A percentile compares a stretch with the other conserved stretches of the same genome.
phyloP scores from a whole-genome alignment of 2,797 vertebrate species.

The Parauchenoglanis punctatus region DNA sequence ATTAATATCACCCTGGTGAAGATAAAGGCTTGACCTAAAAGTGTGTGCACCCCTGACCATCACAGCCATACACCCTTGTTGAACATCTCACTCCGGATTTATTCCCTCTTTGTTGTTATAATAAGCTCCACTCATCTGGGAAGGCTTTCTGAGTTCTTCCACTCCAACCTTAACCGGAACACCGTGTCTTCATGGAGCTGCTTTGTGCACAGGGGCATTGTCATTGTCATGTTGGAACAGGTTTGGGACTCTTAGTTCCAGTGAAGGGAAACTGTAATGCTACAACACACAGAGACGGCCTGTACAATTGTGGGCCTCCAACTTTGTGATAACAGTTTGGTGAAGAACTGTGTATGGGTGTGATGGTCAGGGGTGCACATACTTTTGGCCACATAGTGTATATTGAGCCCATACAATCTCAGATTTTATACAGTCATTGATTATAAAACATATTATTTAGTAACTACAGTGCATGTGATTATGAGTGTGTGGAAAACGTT shows the following conservation, averaged over 20 bases:
- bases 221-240: not conserved
- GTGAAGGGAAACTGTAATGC: not conserved
- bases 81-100: not conserved
- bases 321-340: not conserved
- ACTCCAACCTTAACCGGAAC: not conserved
- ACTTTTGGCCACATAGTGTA: not conserved
- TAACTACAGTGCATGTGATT: too few relatives aligned
- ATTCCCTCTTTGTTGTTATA: not conserved
- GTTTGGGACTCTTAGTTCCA: not conserved
- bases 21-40: slow-evolving; percentile 22
- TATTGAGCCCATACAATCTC: not conserved
- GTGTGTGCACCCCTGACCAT: not conserved
- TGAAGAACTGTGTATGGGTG: too few relatives aligned
- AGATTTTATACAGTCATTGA: not conserved
- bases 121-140: not conserved
- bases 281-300: not conserved
- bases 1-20: not conserved
- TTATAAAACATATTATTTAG: not conserved
- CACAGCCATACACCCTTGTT: not conserved
- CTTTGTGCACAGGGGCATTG: not conserved
- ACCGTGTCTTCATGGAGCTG: not conserved
- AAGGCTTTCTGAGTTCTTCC: not conserved
- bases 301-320: not conserved
- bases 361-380: too few relatives aligned
- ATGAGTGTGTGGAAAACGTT: too few relatives aligned